A percentile compares a stretch with the other conserved stretches of the same genome.
Evolutionary conservation across 2,888 invertebrate genomes (phyloP).

Genomic region (Thyatira batis): DNA sequence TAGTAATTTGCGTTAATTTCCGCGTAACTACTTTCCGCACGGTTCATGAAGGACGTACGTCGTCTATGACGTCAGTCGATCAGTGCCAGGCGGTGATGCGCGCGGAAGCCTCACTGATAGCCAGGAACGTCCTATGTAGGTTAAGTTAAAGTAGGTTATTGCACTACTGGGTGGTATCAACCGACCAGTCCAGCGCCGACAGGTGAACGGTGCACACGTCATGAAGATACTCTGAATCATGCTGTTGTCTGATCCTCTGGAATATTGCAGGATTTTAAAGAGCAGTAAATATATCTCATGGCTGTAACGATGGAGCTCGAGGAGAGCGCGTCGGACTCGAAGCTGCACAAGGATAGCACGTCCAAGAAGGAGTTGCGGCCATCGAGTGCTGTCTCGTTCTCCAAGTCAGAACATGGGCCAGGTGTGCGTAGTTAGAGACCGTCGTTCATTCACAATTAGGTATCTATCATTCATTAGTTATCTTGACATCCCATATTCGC

Average conservation of each 20-base stretch:
- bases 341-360: constrained; percentile 69
- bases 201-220: constrained; percentile 51
- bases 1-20: constrained; percentile 72
- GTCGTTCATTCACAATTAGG: constrained; percentile 1
- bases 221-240: constrained; percentile 40
- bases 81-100: constrained; percentile 75
- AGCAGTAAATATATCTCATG: constrained; percentile 53
- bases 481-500: background rate
- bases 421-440: constrained; percentile 40
- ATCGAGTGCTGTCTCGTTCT: constrained; percentile 68
- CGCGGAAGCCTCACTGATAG: constrained; percentile 67
- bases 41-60: constrained; percentile 56
- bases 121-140: constrained; percentile 75
- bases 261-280: constrained; percentile 56
- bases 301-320: constrained; percentile 78
- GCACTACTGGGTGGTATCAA: constrained; percentile 69
- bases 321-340: constrained; percentile 75
- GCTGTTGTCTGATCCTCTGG: constrained; percentile 33
- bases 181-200: constrained; percentile 56
- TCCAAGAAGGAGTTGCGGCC: constrained; percentile 71
- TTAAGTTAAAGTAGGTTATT: constrained; percentile 81
- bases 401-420: constrained; percentile 73
- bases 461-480: background rate
- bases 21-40: constrained; percentile 59
- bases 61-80: constrained; percentile 68